Percentiles rank a stretch among this genome's conserved stretches.
phyloP scores from a whole-genome alignment of 2,888 invertebrate genomes.

The Polydesmus complanatus region DNA sequence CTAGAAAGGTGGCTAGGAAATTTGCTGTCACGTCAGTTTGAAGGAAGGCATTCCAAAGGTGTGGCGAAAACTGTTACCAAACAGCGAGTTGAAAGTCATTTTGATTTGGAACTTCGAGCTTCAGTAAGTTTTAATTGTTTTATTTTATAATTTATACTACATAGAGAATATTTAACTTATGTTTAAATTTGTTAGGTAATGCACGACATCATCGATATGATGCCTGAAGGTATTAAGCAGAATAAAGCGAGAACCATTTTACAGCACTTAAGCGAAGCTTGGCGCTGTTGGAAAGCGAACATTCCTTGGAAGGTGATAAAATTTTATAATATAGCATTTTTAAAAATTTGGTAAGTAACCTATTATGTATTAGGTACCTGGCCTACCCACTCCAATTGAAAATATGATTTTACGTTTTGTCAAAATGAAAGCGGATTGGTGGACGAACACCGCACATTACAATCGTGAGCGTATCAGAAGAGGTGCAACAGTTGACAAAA shows the following conservation, averaged over 20 bases:
- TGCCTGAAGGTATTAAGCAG: conserved; percentile 99
- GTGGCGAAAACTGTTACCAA: conserved; percentile 99
- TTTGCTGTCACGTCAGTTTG: conserved; percentile 92
- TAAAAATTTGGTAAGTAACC: background rate
- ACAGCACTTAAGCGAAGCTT: conserved; percentile 97
- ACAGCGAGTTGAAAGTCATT: conserved; percentile 98
- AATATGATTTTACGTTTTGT: conserved; percentile 99
- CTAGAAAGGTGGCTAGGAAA: conserved; percentile 99
- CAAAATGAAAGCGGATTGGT: conserved; percentile 99
- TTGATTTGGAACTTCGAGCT: conserved; percentile 93
- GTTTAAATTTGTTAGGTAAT: conserved; percentile 34
- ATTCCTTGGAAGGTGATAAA: conserved; percentile 91
- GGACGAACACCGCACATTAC: conserved; percentile 99
- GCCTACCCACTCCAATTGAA: conserved; percentile 95
- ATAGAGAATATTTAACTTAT: background rate
- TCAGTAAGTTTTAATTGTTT: conserved; percentile 43
- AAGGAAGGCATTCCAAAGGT: conserved; percentile 97
- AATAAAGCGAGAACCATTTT: conserved; percentile 98
- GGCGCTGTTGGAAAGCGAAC: conserved; percentile 99
- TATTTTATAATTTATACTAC: background rate
- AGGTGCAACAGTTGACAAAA: conserved; percentile 99
- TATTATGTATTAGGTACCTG: conserved; percentile 59
- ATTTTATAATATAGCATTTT: conserved; percentile 1
- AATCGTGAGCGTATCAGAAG: conserved; percentile 95
- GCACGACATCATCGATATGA: conserved; percentile 99